Evolutionary conservation across 2,888 invertebrate genomes (phyloP).

Genomic region (Cryptus armator): DNA sequence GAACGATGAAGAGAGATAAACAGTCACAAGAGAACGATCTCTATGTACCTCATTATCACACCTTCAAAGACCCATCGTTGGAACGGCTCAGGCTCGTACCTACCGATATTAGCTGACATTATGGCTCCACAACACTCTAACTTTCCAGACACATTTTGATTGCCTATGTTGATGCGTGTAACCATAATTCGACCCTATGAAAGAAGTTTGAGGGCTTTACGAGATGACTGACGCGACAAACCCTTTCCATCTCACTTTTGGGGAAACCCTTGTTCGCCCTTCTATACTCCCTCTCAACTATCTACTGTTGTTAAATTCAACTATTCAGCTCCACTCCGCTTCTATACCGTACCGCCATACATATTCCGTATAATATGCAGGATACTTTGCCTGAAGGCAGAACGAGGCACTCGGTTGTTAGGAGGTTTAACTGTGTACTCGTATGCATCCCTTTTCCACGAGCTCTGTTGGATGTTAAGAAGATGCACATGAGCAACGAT

Average conservation of each 20-base stretch:
- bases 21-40: background rate
- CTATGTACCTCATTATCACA: constrained; percentile 53
- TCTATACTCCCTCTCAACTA: constrained; percentile 46
- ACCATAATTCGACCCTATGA: constrained; percentile 32
- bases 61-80: constrained; percentile 33
- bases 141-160: constrained; percentile 66
- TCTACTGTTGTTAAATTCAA: constrained; percentile 31
- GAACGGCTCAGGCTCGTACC: background rate
- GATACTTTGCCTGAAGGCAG: constrained; percentile 5
- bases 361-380: constrained; percentile 36
- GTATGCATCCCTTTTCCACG: constrained; percentile 10
- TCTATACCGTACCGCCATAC: background rate
- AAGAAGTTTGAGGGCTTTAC: background rate
- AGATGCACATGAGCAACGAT: constrained; percentile 9
- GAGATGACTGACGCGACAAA: constrained; percentile 54
- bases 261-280: constrained; percentile 17
- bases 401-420: constrained; percentile 37
- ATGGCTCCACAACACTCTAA: constrained; percentile 48
- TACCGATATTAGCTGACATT: constrained; percentile 24
- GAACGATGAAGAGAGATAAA: background rate
- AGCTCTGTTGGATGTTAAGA: constrained; percentile 18
- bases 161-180: constrained; percentile 57
- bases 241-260: constrained; percentile 11
- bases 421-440: background rate
- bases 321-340: background rate